Evolutionary conservation across 2,113 vertebrate species (phyloP).

Genomic region (Penelope pileata): DNA sequence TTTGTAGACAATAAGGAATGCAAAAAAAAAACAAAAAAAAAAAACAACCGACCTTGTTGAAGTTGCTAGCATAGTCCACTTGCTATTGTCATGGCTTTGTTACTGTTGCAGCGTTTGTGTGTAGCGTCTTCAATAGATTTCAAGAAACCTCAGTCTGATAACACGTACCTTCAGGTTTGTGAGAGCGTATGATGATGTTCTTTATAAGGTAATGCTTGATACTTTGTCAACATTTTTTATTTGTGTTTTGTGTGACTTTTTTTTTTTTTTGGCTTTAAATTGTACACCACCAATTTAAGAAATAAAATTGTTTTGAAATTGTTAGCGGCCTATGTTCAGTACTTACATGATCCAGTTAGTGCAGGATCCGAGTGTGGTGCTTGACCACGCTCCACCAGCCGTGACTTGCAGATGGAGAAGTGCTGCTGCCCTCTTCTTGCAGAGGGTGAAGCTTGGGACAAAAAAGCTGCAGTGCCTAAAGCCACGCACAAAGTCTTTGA

Average conservation of each 20-base stretch:
- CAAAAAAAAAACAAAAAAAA: background rate
- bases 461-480: background rate
- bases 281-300: constrained; percentile 68
- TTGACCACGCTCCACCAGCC: background rate
- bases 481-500: background rate
- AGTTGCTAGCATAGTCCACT: constrained; percentile 9
- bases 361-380: accelerated
- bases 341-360: accelerated
- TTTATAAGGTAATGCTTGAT: constrained; percentile 34
- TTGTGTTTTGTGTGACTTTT: constrained; percentile 64
- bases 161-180: constrained; percentile 47
- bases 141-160: constrained; percentile 48
- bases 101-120: constrained; percentile 55
- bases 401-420: background rate
- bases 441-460: background rate
- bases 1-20: constrained; percentile 50
- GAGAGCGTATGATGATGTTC: constrained; percentile 38
- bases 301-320: constrained; percentile 79
- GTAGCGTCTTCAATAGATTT: constrained; percentile 50
- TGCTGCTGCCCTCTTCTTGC: background rate
- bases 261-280: constrained; percentile 50
- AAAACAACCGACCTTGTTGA: background rate
- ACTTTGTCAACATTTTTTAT: constrained; percentile 50
- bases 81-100: constrained; percentile 45
- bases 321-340: background rate